Evolutionary conservation across 2,797 vertebrate genomes (phyloP), one percentile per base, ranked within the genome.

Genomic region (Epinephelus malabaricus): DNA sequence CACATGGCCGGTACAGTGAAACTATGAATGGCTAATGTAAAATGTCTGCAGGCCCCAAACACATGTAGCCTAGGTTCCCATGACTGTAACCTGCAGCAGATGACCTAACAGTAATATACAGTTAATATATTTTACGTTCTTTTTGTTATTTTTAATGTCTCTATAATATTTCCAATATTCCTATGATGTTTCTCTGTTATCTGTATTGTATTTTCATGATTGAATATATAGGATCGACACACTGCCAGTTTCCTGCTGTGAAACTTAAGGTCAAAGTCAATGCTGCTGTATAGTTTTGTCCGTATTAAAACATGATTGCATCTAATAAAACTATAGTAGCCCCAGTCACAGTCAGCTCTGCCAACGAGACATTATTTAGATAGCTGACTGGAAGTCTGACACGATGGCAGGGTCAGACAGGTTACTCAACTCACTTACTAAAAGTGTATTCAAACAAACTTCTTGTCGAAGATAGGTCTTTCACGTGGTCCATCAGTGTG

Each of bases 351-450:
- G 14, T 60, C 21, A 40, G 18, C 21, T 38, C 25, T 34, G 49
- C 4, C 51, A 71, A 51, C 63, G 17, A 54, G 7, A n/a, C 18
- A 23, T 66, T 66, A 69, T 64, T 69, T 69, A 46, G 25, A 46
- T 54, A 58, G 21, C n/a, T 63, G 51, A 19, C 49, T 63, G 64
- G 30, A 68, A 73, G 62, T 56, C 14, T 50, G 59, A 53, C 45
- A 40, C 1, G 0, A 15, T 63, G 27, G 21, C 49, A 43, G 12
- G 58, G 18, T 76, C 53, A 72, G 55, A 61, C 12, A 38, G 18
- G 69, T 76, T 73, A 65, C 25, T 13, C 13, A 72, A 83, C 15
- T 53, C 3, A 21, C 40, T 43, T 43, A 43, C 40, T 43, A 19
- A 13, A 2, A 12, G 7, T 25, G 2, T 53, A 40, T 59, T 69